Conservation (phyloP, 2,113 vertebrate species). For the Phylloscopus trochiloides region DNA sequence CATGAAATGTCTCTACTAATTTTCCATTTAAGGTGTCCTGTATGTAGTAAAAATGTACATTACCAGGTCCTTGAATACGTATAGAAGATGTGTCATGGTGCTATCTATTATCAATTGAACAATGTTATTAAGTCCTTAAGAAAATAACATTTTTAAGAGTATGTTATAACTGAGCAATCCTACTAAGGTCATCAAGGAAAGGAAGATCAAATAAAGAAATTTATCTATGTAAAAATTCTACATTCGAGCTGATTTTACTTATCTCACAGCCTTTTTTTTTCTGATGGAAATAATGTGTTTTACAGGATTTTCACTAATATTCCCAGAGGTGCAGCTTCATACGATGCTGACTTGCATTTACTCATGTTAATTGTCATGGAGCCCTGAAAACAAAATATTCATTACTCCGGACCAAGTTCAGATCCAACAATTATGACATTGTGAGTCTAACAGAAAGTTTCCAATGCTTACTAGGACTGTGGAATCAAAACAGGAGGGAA, state of each 20-base stretch:
- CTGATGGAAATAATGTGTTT: background rate
- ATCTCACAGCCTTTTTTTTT: background rate
- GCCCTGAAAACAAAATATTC: background rate
- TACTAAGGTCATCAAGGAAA: background rate
- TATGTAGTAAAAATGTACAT: background rate
- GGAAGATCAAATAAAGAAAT: background rate
- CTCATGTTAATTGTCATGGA: background rate
- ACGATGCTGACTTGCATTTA: background rate
- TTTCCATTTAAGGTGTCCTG: background rate
- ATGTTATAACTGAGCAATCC: background rate
- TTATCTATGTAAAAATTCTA: background rate
- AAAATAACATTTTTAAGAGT: background rate
- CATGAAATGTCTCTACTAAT: background rate
- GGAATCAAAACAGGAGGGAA: background rate
- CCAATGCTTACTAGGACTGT: background rate
- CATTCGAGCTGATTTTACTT: background rate
- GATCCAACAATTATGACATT: background rate
- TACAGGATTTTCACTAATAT: background rate
- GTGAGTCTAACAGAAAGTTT: background rate
- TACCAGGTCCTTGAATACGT: background rate
- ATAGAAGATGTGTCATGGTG: background rate
- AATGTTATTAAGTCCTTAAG: background rate
- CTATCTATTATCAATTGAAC: background rate
- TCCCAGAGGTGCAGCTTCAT: background rate
- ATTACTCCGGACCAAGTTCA: background rate